Evolutionary conservation across 2,888 invertebrate species (phyloP).

Genomic region (Andrena camellia): DNA sequence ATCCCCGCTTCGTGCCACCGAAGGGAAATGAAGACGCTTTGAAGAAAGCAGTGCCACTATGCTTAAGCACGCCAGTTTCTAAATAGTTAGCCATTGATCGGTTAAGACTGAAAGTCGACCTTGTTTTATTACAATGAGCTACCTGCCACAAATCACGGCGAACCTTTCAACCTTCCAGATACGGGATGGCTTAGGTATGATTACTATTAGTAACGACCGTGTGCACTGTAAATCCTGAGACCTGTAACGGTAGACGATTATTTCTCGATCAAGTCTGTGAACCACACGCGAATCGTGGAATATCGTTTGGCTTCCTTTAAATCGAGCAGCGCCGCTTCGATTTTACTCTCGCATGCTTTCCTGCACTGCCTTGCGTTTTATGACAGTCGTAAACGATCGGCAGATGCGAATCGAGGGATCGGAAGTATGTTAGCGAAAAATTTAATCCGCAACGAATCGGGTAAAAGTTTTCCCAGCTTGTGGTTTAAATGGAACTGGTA

Average conservation of each 20-base stretch:
- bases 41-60: constrained; percentile 12
- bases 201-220: constrained; percentile 15
- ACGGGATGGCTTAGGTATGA: constrained; percentile 32
- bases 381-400: constrained; percentile 17
- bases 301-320: neutral
- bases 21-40: neutral
- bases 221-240: neutral
- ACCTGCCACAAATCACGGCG: constrained; percentile 29
- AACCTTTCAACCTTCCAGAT: constrained; percentile 26
- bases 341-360: constrained; percentile 8
- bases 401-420: neutral
- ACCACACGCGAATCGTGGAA: too few relatives aligned
- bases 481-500: neutral
- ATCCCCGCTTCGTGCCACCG: neutral
- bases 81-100: constrained; percentile 10
- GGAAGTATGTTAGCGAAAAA: neutral
- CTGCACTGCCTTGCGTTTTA: constrained; percentile 9
- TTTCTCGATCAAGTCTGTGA: neutral
- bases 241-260: neutral
- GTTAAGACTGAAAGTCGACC: constrained; percentile 31
- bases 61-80: neutral
- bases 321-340: constrained; percentile 1
- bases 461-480: neutral
- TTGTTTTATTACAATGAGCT: constrained; percentile 46
- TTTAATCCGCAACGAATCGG: neutral